A percentile compares a stretch with the other conserved stretches of the same genome.
Conservation (phyloP, 2,113 vertebrate genomes). For the Prunella fulvescens region DNA sequence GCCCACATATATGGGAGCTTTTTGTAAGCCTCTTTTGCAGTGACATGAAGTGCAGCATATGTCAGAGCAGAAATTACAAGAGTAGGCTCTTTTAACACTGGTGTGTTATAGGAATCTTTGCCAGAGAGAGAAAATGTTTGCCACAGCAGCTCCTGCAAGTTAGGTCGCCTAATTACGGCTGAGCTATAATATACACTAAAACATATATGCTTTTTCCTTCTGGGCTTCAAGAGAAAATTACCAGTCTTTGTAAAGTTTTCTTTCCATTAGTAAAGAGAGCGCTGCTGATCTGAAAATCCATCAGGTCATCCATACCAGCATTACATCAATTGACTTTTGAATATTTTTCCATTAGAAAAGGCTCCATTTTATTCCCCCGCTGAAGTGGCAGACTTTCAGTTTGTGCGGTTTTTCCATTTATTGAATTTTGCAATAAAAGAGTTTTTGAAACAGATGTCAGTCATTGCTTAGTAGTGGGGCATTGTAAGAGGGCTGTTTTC, state of each 20-base stretch:
- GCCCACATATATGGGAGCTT: neutral
- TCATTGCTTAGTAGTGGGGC: constrained; percentile 34
- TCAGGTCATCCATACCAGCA: constrained; percentile 40
- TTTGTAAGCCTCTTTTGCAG: neutral
- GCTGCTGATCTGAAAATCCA: constrained; percentile 49
- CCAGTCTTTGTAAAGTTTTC: constrained; percentile 28
- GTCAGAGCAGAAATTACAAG: neutral
- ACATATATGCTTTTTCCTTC: constrained; percentile 20
- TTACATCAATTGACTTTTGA: constrained; percentile 62
- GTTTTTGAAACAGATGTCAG: constrained; percentile 54
- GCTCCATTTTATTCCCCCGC: neutral
- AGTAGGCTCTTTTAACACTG: neutral
- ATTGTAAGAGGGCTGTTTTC: constrained; percentile 17
- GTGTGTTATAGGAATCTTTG: neutral
- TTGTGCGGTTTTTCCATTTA: constrained; percentile 55
- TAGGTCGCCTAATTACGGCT: accelerated
- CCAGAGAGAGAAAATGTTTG: neutral
- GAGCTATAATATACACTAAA: neutral
- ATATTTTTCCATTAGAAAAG: constrained; percentile 64
- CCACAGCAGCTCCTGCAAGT: neutral
- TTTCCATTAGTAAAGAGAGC: constrained; percentile 43
- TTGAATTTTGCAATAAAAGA: constrained; percentile 55
- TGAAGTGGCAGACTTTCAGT: constrained; percentile 52
- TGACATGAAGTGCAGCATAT: neutral
- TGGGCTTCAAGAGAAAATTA: constrained; percentile 22